A percentile compares a stretch with the other conserved stretches of the same genome.
These are phyloP conservation scores for Trichogramma pretiosum DNA, from an alignment of 1,140 invertebrate genomes.

Conservation along the genomic window DNA sequence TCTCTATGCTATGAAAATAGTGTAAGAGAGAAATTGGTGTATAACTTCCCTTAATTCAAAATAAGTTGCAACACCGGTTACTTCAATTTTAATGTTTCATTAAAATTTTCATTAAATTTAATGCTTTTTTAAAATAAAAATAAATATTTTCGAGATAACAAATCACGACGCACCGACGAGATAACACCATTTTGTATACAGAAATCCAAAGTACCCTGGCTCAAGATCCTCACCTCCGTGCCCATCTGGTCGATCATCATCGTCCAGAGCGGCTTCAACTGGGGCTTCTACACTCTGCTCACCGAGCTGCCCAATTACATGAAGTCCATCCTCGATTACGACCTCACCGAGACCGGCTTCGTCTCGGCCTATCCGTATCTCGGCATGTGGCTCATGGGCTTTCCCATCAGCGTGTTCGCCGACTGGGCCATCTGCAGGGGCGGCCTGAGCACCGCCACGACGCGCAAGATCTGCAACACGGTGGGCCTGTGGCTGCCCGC, in stretches of 20 bases:
- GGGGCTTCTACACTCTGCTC: constrained; percentile 88
- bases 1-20: too few relatives aligned
- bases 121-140: too few relatives aligned
- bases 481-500: constrained; percentile 48
- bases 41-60: too few relatives aligned
- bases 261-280: constrained; percentile 79
- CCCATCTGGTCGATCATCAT: constrained; percentile 78
- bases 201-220: constrained; percentile 61
- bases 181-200: constrained; percentile 20
- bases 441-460: constrained; percentile 43
- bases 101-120: too few relatives aligned
- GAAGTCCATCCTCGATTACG: constrained; percentile 66
- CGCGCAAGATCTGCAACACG: constrained; percentile 58
- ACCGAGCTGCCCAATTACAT: constrained; percentile 88
- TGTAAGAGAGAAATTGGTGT: too few relatives aligned
- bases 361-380: constrained; percentile 73
- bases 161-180: background rate
- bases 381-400: constrained; percentile 59
- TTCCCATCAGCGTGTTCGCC: constrained; percentile 54
- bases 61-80: too few relatives aligned
- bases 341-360: constrained; percentile 72
- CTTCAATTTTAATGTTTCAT: too few relatives aligned
- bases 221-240: constrained; percentile 60
- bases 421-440: constrained; percentile 54
- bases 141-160: too few relatives aligned